phyloP scores from a whole-genome alignment of 1,140 invertebrate genomes.

The Coelopa frigida region DNA sequence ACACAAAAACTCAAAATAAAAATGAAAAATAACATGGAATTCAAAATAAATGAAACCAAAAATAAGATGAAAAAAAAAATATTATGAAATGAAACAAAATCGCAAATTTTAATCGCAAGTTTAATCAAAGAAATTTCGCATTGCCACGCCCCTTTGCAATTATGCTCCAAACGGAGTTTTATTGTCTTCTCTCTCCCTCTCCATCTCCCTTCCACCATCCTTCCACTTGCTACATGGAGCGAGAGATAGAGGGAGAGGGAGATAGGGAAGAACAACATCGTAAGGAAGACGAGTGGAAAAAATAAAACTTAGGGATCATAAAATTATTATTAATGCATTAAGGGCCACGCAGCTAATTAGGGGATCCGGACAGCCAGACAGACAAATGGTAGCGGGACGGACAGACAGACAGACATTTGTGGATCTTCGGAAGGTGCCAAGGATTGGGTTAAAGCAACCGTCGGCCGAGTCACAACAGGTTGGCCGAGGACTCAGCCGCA shows the following conservation, averaged over 20 bases:
- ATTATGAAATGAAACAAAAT: too few relatives aligned
- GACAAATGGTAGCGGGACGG: background rate
- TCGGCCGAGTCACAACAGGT: too few relatives aligned
- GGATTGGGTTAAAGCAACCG: too few relatives aligned
- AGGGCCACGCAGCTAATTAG: constrained; percentile 11
- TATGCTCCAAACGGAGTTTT: constrained; percentile 40
- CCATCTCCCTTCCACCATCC: constrained; percentile 3
- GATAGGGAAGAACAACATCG: background rate
- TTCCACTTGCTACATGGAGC: constrained; percentile 4
- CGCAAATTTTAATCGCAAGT: constrained; percentile 45
- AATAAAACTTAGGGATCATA: too few relatives aligned
- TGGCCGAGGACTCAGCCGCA: too few relatives aligned
- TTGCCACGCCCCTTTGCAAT: constrained; percentile 43
- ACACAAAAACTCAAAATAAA: too few relatives aligned
- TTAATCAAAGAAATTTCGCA: constrained; percentile 44
- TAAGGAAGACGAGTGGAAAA: background rate
- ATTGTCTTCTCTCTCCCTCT: background rate
- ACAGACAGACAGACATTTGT: too few relatives aligned
- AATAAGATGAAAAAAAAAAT: too few relatives aligned
- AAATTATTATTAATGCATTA: constrained; percentile 12
- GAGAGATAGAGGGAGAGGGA: background rate
- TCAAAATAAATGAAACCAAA: too few relatives aligned
- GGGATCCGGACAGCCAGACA: background rate
- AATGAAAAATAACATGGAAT: too few relatives aligned
- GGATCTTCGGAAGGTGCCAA: too few relatives aligned